A percentile compares a stretch with the other conserved stretches of the same genome.
These are phyloP conservation scores for Priocnemis perturbator DNA, from an alignment of 2,888 invertebrate genomes.

Conservation along the genomic window DNA sequence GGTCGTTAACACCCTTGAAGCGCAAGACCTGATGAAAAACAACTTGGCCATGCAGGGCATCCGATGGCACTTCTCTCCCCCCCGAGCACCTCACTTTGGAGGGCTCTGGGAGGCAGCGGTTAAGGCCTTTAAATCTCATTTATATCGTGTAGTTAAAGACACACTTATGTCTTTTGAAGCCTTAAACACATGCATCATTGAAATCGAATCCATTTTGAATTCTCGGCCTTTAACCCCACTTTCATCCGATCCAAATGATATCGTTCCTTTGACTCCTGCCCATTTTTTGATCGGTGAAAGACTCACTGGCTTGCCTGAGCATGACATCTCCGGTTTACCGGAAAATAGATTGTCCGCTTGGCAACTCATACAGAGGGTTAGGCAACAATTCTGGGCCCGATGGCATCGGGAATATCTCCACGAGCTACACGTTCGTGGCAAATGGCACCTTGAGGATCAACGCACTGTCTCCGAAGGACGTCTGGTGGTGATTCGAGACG, in stretches of 20 bases:
- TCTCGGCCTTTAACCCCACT: conserved; percentile 38
- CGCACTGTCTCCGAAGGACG: no score
- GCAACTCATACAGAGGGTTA: conserved; percentile 2
- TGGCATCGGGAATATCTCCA: conserved; percentile 17
- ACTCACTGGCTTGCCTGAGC: no score
- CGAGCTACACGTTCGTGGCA: neutral
- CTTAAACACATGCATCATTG: conserved; percentile 29
- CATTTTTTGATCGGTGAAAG: no score
- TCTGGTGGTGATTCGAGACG: conserved; percentile 2
- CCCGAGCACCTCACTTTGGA: conserved; percentile 52
- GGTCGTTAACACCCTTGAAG: neutral
- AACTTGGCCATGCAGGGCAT: neutral
- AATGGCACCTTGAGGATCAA: neutral
- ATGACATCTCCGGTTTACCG: conserved; percentile 37
- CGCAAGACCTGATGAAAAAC: no score
- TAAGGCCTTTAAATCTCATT: conserved; percentile 59
- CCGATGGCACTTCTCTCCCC: conserved; percentile 55
- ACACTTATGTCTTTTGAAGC: conserved; percentile 33
- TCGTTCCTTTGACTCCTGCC: no score
- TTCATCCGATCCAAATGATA: conserved; percentile 46
- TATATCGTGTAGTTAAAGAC: conserved; percentile 47
- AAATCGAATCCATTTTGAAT: conserved; percentile 47
- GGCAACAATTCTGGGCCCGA: conserved; percentile 15
- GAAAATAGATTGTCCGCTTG: conserved; percentile 29
- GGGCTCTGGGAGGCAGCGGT: conserved; percentile 27